A percentile compares a stretch with the other conserved stretches of the same genome.
Evolutionary conservation across 2,797 vertebrate genomes (phyloP).

Genomic region (Bovichtus diacanthus): DNA sequence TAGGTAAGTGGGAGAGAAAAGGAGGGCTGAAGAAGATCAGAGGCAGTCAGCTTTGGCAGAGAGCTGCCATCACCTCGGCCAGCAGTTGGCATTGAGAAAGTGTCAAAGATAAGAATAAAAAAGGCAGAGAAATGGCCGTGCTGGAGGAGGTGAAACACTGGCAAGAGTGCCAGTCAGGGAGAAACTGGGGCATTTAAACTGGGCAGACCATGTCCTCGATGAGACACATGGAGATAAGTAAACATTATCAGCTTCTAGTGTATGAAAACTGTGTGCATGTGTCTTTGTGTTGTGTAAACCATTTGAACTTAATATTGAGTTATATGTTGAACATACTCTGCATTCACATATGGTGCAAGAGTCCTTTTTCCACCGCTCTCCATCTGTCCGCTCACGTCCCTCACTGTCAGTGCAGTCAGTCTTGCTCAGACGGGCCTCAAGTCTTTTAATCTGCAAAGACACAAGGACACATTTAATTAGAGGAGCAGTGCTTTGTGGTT

Average conservation of each 20-base stretch:
- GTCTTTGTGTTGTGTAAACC: not conserved
- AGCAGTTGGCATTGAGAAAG: conserved; percentile 34
- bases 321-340: conserved; percentile 85
- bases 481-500: not conserved
- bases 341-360: conserved; percentile 93
- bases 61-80: conserved; percentile 20
- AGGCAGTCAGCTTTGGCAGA: conserved; percentile 31
- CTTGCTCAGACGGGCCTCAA: conserved; percentile 93
- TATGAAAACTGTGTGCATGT: not conserved
- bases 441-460: conserved; percentile 92
- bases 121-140: conserved; percentile 38
- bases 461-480: not conserved
- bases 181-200: conserved; percentile 33
- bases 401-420: conserved; percentile 91
- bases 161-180: conserved; percentile 17
- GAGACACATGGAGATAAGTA: not conserved
- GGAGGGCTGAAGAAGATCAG: conserved; percentile 16
- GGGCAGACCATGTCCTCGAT: not conserved
- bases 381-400: conserved; percentile 85
- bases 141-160: conserved; percentile 25
- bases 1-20: conserved; percentile 1
- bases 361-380: conserved; percentile 91
- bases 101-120: conserved; percentile 44
- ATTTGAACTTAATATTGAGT: not conserved
- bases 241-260: not conserved